Evolutionary conservation across 2,113 vertebrate genomes (phyloP), one percentile per base, ranked within the genome.

Genomic region (Ptilorrhoa leucosticta): DNA sequence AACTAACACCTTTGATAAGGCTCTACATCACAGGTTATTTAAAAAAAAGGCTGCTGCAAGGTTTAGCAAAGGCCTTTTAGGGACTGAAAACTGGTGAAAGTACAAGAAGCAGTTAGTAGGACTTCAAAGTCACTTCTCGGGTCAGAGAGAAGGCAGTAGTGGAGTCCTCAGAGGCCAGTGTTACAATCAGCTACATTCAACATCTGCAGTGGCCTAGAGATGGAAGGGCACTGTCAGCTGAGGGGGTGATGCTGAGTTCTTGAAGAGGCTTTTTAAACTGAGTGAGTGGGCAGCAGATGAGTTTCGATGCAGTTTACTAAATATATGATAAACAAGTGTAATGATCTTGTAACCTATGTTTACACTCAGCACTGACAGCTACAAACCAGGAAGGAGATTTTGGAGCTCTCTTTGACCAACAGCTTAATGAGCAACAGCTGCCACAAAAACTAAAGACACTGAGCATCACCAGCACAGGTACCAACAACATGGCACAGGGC

Each of bases 201-300:
- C 13, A 56, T 27, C 15, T 76, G 76, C 76, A 83, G 1, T 0
- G 2, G 22, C 24, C 40, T 40, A 23, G 37, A 76, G 24, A 39
- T 1, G 2, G 21, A 40, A 72, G 6, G 20, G 17, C 10, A 56
- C 3, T 47, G 21, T 33, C 27, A 68, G 7, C 33, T 2, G 2
- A 3, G 6, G 17, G 26, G 27, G 13, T 66, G 37, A 71, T 22
- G 51, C 5, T 35, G 56, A 51, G 8, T 35, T 76, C 13, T 42
- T 47, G 15, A 11, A 73, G 35, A 64, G 17, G 30, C 11, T 65
- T 60, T 70, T 47, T 28, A 35, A 75, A 61, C 4, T 13, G 31
- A 65, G 26, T n/a, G 4, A 85, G 26, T 2, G 0, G 23, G 72
- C 37, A 66, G 51, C 50, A 65, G 33, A 28, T 11, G 18, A 91